Conservation (phyloP, 2,113 vertebrate genomes). For the Brachyhypopomus occidentalis region DNA sequence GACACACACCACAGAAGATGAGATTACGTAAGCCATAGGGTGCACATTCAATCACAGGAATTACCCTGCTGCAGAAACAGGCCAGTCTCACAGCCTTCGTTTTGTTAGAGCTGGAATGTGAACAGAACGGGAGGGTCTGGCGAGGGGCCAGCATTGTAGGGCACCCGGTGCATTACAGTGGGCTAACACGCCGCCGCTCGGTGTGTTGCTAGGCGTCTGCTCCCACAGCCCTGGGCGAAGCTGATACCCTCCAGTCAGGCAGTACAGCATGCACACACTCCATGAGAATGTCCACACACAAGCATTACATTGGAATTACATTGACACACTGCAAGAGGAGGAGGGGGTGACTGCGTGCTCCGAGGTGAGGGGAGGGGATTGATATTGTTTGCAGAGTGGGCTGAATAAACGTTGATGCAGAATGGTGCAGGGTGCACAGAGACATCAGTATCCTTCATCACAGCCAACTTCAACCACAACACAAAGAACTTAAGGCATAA, state of each 20-base stretch:
- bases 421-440: too few species aligned
- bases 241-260: conserved; percentile 5
- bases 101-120: conserved; percentile 55
- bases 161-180: too few species aligned
- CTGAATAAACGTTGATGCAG: neutral
- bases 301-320: neutral
- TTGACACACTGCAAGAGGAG: neutral
- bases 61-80: conserved; percentile 48
- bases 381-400: neutral
- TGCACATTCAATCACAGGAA: conserved; percentile 63
- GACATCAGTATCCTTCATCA: conserved; percentile 17
- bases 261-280: too few species aligned
- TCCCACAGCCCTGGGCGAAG: neutral
- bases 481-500: conserved; percentile 36
- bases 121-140: conserved; percentile 46
- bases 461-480: conserved; percentile 30
- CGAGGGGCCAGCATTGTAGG: conserved; percentile 12
- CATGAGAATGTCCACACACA: conserved; percentile 11
- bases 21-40: conserved; percentile 47
- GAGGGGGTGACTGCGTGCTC: neutral
- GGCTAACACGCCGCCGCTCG: too few species aligned
- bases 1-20: conserved; percentile 60
- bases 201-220: too few species aligned
- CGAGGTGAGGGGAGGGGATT: neutral
- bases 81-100: conserved; percentile 63